Evolutionary conservation across 2,113 vertebrate species (phyloP).

Genomic region (Nothoprocta perdicaria): DNA sequence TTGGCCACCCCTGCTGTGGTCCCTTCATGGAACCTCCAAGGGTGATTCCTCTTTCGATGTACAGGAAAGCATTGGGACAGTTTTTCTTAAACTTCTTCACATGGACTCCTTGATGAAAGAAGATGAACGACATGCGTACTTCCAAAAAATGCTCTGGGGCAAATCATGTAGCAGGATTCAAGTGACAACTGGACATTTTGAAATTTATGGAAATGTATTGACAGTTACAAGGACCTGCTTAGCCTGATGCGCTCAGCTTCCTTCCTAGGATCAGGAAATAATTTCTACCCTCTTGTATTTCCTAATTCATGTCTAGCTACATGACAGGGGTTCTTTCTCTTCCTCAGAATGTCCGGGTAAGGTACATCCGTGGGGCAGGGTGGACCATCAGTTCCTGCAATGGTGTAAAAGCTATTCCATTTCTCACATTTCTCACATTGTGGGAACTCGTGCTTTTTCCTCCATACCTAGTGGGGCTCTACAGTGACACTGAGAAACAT

Average conservation of each 20-base stretch:
- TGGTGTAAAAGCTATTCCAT: not conserved
- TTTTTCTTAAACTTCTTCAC: not conserved
- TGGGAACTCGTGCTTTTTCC: not conserved
- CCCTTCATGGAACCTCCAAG: not conserved
- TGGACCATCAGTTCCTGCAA: accelerated
- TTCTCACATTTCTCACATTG: accelerated
- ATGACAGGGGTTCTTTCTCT: not conserved
- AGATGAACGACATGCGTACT: not conserved
- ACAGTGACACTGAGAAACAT: accelerated
- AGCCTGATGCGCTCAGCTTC: not conserved
- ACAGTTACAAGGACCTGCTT: not conserved
- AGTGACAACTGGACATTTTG: not conserved
- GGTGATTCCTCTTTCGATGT: not conserved
- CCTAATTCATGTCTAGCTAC: not conserved
- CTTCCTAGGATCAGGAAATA: not conserved
- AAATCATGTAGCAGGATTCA: too few relatives aligned
- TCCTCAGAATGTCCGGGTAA: not conserved
- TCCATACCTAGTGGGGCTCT: not conserved
- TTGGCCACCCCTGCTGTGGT: too few relatives aligned
- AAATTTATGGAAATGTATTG: too few relatives aligned
- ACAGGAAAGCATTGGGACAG: not conserved
- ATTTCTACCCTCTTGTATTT: not conserved
- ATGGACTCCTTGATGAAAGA: not conserved
- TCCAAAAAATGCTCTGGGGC: not conserved
- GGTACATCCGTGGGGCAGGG: not conserved